Evolutionary conservation across 2,888 invertebrate species (phyloP).

Genomic region (Macropis europaea): DNA sequence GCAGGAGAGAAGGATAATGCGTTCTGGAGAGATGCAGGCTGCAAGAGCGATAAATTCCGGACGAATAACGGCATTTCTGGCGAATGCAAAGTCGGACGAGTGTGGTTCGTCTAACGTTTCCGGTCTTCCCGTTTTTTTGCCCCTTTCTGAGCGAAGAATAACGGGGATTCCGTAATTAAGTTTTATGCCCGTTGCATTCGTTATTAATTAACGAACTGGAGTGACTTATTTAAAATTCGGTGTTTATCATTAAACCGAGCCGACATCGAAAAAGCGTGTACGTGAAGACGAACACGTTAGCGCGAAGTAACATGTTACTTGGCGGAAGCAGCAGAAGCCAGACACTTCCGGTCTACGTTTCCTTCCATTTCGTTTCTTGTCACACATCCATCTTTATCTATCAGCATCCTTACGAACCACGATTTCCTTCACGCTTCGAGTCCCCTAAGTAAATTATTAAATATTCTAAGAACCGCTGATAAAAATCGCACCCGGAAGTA

Average conservation of each 20-base stretch:
- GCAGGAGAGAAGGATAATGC: neutral
- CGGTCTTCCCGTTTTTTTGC: constrained; percentile 32
- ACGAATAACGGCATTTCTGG: constrained; percentile 59
- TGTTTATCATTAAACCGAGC: constrained; percentile 27
- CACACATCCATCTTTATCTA: constrained; percentile 24
- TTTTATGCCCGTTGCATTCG: neutral
- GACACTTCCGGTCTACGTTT: constrained; percentile 53
- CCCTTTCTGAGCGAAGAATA: constrained; percentile 23
- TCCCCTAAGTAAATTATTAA: too few relatives aligned
- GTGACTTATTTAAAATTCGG: neutral
- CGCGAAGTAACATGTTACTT: constrained; percentile 44
- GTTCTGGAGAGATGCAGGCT: constrained; percentile 35
- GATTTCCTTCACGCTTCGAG: neutral
- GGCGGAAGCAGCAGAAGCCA: constrained; percentile 53
- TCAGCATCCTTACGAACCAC: constrained; percentile 9
- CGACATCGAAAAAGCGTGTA: too few relatives aligned
- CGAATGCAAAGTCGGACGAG: constrained; percentile 36
- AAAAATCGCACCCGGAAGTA: too few relatives aligned
- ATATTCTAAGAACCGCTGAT: too few relatives aligned
- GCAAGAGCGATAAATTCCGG: constrained; percentile 57
- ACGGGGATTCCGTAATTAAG: constrained; percentile 38
- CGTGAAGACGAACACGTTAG: too few relatives aligned
- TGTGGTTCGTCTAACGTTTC: constrained; percentile 46
- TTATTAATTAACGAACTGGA: constrained; percentile 17
- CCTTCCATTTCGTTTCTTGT: constrained; percentile 52